phyloP scores from a whole-genome alignment of 2,797 vertebrate species.

The Cryptoblepharus egeriae region DNA sequence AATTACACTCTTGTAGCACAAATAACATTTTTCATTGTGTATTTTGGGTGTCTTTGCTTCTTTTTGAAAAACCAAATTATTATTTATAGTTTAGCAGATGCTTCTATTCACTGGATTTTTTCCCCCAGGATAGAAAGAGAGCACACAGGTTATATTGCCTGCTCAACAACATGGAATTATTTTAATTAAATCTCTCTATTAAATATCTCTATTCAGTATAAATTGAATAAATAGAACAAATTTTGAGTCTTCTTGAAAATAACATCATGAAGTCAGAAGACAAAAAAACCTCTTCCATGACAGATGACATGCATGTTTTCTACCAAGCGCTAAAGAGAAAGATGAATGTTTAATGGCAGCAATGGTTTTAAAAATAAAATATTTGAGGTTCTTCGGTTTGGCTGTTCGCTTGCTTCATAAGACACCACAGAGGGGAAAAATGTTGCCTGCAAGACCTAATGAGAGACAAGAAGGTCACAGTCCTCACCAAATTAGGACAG shows the following conservation, averaged over 20 bases:
- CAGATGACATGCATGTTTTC: constrained; percentile 12
- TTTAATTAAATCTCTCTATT: too few species aligned
- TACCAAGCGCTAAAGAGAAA: neutral
- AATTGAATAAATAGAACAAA: too few species aligned
- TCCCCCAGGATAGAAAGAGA: neutral
- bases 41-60: constrained; percentile 44
- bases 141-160: constrained; percentile 32
- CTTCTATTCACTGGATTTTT: constrained; percentile 46
- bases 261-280: constrained; percentile 33
- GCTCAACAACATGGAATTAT: constrained; percentile 5
- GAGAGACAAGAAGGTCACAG: too few species aligned
- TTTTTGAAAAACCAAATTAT: constrained; percentile 35
- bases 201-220: too few species aligned
- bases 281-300: neutral
- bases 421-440: neutral
- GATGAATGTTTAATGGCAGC: neutral
- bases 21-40: constrained; percentile 43
- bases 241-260: constrained; percentile 29
- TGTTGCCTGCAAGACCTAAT: neutral
- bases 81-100: constrained; percentile 46
- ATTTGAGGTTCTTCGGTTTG: neutral
- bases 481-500: too few species aligned
- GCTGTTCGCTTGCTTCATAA: constrained; percentile 1
- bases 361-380: neutral
- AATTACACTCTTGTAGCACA: constrained; percentile 47